A percentile compares a stretch with the other conserved stretches of the same genome.
phyloP scores from a whole-genome alignment of 2,888 invertebrate species.

The Lasioglossum zephyrum region DNA sequence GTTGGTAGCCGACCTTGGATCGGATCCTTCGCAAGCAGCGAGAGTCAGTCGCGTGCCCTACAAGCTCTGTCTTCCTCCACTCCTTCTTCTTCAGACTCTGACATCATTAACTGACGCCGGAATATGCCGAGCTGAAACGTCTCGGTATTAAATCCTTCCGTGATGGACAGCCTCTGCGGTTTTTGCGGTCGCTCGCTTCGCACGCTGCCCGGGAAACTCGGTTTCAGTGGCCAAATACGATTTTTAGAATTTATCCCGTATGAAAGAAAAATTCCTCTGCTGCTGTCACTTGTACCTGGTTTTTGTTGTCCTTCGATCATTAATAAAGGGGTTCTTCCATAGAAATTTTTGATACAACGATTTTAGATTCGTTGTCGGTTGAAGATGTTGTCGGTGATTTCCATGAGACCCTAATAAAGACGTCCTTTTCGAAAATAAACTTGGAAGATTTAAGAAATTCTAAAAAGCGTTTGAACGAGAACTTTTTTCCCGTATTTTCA shows the following conservation, averaged over 20 bases:
- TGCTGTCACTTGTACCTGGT: too few species aligned
- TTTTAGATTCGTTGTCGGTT: too few species aligned
- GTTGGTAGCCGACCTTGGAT: slow-evolving; percentile 68
- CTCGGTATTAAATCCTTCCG: slow-evolving; percentile 4
- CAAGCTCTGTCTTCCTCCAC: slow-evolving; percentile 38
- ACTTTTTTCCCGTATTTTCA: too few species aligned
- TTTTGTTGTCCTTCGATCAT: too few species aligned
- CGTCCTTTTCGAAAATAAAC: too few species aligned
- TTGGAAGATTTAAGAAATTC: too few species aligned
- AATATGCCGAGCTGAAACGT: slow-evolving; percentile 42
- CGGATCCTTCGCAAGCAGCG: slow-evolving; percentile 52
- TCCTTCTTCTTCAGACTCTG: slow-evolving; percentile 16
- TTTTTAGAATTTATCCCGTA: neutral
- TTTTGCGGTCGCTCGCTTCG: neutral
- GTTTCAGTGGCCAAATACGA: neutral
- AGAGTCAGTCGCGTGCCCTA: slow-evolving; percentile 72
- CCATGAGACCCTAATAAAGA: too few species aligned
- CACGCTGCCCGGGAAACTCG: neutral
- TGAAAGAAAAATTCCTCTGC: too few species aligned
- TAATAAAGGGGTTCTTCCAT: too few species aligned
- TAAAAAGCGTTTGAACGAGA: too few species aligned
- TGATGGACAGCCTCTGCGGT: neutral
- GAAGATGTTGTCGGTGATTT: too few species aligned
- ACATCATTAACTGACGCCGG: slow-evolving; percentile 59
- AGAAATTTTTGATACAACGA: too few species aligned